Percentiles rank a stretch among this genome's conserved stretches.
These are phyloP conservation scores for Agrotis segetum DNA, from an alignment of 2,888 invertebrate genomes.

Conservation along the genomic window DNA sequence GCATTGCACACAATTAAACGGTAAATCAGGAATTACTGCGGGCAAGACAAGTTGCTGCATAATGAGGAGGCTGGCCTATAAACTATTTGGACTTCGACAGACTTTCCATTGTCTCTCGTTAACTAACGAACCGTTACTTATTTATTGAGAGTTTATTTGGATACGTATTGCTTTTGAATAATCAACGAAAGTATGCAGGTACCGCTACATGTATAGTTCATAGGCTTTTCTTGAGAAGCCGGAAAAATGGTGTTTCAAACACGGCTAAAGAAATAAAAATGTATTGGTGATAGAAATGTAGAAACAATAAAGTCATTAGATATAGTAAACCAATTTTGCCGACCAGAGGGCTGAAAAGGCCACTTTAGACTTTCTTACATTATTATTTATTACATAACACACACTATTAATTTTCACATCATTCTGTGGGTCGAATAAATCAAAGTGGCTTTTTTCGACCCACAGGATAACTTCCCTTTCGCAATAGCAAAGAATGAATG, in stretches of 20 bases:
- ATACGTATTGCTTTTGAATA: conserved; percentile 4
- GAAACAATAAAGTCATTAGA: neutral
- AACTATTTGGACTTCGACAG: conserved; percentile 67
- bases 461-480: no score
- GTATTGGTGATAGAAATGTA: neutral
- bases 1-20: conserved; percentile 55
- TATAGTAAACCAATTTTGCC: no score
- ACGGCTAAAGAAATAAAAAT: neutral
- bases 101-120: conserved; percentile 69
- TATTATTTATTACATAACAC: no score
- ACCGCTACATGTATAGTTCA: neutral
- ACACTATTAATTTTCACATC: no score
- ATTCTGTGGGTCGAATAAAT: no score
- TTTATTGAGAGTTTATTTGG: conserved; percentile 55
- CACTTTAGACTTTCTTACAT: no score
- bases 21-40: conserved; percentile 58
- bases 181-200: neutral
- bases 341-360: no score
- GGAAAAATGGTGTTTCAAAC: neutral
- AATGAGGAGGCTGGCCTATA: conserved; percentile 70
- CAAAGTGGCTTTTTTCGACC: no score
- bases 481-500: no score
- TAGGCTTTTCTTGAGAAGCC: neutral
- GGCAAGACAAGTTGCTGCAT: conserved; percentile 67
- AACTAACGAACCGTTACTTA: conserved; percentile 64